These are phyloP conservation scores for Amiota communis DNA, from an alignment of 2,888 invertebrate genomes.

Conservation along the genomic window DNA sequence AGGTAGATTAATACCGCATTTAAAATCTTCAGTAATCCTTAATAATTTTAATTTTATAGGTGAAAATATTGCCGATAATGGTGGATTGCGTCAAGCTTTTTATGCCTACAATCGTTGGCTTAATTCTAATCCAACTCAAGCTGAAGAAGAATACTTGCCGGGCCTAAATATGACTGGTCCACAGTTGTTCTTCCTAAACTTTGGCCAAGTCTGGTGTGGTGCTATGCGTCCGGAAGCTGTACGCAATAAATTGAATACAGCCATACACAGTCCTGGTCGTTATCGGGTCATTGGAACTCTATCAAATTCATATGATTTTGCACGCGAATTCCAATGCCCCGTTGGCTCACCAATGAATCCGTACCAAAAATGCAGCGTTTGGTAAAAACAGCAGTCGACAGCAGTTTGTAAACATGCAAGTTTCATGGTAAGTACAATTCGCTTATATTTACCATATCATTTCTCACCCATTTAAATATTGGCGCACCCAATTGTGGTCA, in stretches of 20 bases:
- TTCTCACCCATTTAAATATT: background rate
- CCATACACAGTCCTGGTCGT: slow-evolving; percentile 87
- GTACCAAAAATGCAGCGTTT: slow-evolving; percentile 83
- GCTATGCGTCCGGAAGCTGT: slow-evolving; percentile 87
- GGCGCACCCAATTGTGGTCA: background rate
- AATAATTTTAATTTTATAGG: slow-evolving; percentile 45
- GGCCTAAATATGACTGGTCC: slow-evolving; percentile 83
- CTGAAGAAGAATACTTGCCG: slow-evolving; percentile 77
- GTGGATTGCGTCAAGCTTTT: slow-evolving; percentile 94
- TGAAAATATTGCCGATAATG: slow-evolving; percentile 97
- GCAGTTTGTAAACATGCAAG: background rate
- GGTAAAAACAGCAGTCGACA: slow-evolving; percentile 74
- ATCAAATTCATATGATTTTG: slow-evolving; percentile 85
- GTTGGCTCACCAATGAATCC: slow-evolving; percentile 87
- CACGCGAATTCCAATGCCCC: slow-evolving; percentile 81
- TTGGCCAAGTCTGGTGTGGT: slow-evolving; percentile 91
- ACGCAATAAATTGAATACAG: slow-evolving; percentile 85
- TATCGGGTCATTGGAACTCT: slow-evolving; percentile 86
- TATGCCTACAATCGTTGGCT: slow-evolving; percentile 88
- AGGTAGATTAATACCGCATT: slow-evolving; percentile 62
- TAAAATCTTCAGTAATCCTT: background rate
- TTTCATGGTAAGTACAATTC: background rate
- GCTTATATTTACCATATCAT: slow-evolving; percentile 40
- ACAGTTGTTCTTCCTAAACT: slow-evolving; percentile 92
- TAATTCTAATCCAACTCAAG: slow-evolving; percentile 76